Percentiles rank a stretch among this genome's conserved stretches.
phyloP scores from a whole-genome alignment of 2,797 vertebrate genomes.

The Linurgus olivaceus region DNA sequence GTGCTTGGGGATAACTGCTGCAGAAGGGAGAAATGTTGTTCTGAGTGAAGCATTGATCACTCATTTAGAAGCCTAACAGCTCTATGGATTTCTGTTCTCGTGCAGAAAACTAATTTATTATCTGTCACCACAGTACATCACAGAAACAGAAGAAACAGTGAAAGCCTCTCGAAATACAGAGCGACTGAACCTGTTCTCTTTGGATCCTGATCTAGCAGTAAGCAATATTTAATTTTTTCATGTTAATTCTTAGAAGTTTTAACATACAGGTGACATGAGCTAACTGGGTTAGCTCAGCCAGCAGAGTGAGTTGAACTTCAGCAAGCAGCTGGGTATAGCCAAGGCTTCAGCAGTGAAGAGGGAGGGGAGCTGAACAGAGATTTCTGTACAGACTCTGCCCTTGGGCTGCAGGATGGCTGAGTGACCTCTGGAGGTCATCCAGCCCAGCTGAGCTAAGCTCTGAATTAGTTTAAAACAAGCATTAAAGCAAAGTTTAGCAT shows the following conservation, averaged over 20 bases:
- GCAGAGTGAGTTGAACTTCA: not conserved
- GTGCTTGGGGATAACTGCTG: not conserved
- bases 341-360: not conserved
- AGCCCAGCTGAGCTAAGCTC: not conserved
- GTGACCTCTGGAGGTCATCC: not conserved
- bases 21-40: not conserved
- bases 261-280: not conserved
- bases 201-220: slow-evolving; percentile 94
- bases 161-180: slow-evolving; percentile 85
- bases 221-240: not conserved
- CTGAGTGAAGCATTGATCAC: not conserved
- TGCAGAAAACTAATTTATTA: not conserved
- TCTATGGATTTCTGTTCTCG: not conserved
- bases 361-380: not conserved
- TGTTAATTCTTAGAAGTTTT: not conserved
- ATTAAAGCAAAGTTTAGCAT: not conserved
- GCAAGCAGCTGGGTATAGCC: not conserved
- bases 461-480: not conserved
- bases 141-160: slow-evolving; percentile 92
- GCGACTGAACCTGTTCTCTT: slow-evolving; percentile 91
- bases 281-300: not conserved
- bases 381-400: not conserved
- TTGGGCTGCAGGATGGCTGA: not conserved
- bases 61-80: not conserved
- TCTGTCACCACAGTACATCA: slow-evolving; percentile 84